Evolutionary conservation across 2,113 vertebrate species (phyloP), one percentile per base, ranked within the genome.

Genomic region (Rhinopomastus cyanomelas): DNA sequence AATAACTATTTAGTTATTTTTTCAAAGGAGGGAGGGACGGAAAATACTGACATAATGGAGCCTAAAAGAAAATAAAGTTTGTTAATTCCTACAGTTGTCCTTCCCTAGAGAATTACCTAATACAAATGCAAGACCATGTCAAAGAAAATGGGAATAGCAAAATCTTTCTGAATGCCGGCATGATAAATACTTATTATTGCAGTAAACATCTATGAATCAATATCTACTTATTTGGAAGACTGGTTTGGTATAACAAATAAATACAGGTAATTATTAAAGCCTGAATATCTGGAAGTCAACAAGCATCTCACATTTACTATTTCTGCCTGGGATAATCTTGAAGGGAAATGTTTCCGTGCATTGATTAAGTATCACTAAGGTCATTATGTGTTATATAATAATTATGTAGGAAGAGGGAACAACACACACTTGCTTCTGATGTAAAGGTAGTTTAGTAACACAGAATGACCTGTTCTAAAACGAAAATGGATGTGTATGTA

Each of bases 1-100:
- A 76, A 83, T 67, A 88, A 88, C 88, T 68, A 81, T 53, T 92
- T 78, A 49, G 49, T 88, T 84, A 18, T 7, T 65, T 94, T 88
- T 84, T 57, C 36, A 67, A 64, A 65, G 23, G 12, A 9, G 20
- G 61, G 22, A 79, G 26, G 11, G 49, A 90, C 80, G 26, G 34
- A 88, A 85, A 93, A 88, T 26, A 68, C 19, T 57, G 44, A 37
- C 57, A 56, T 89, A 93, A 76, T 75, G 66, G 36, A 76, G 22
- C 20, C 44, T 75, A 57, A 90, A 88, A 66, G 56, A 85, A 85
- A 81, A 62, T 55, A 39, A 81, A 88, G 20, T 79, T 86, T 81
- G 18, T 76, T 74, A 74, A 71, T 69, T 78, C 27, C 34, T 85
- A 29, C 19, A 62, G 86, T 69, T 85, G 74, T 81, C 59, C 34